Conservation (phyloP, 2,113 vertebrate species). For the Irena cyanogastra region DNA sequence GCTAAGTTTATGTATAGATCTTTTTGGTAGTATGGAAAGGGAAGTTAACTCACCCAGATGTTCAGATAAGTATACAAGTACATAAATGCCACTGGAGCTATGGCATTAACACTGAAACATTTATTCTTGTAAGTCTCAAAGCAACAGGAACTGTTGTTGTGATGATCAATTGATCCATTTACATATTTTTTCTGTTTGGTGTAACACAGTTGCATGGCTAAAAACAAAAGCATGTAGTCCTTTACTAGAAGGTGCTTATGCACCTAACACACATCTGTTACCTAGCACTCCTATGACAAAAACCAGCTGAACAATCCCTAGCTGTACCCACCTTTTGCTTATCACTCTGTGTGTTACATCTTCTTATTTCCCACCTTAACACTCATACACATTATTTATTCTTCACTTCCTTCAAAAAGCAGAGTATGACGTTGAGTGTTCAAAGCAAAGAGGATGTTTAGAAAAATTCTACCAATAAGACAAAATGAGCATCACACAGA, state of each 20-base stretch:
- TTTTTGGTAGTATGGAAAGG: neutral
- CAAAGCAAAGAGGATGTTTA: neutral
- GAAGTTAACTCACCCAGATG: neutral
- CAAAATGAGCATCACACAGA: neutral
- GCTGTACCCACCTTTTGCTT: neutral
- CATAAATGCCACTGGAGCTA: neutral
- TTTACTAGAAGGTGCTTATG: neutral
- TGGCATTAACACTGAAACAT: neutral
- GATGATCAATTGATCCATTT: neutral
- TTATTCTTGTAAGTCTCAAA: neutral
- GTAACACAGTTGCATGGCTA: neutral
- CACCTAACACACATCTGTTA: neutral
- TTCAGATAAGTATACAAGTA: neutral
- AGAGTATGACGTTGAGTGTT: neutral
- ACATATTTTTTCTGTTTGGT: neutral
- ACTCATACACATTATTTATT: neutral
- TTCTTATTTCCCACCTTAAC: neutral
- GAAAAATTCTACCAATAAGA: neutral
- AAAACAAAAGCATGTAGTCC: neutral
- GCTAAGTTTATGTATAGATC: neutral
- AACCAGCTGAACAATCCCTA: neutral
- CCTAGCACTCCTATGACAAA: neutral
- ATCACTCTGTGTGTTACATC: fast-evolving
- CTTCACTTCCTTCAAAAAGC: neutral
- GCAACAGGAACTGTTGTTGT: neutral